Evolutionary conservation across 2,797 vertebrate species (phyloP).

Genomic region (Microctenopoma steveboyesi): DNA sequence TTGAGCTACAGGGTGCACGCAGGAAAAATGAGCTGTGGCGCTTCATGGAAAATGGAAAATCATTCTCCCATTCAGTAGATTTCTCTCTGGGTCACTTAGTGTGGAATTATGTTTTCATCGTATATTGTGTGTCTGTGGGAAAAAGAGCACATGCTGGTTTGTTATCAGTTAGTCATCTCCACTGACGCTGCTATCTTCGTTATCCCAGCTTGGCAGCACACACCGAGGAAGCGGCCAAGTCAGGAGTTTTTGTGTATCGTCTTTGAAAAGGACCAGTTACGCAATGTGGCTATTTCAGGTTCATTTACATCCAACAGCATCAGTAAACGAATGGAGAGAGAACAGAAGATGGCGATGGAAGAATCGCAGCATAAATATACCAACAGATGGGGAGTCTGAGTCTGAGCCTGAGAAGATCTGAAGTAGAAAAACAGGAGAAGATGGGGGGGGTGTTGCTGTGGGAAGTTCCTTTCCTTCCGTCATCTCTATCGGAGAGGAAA

Average conservation of each 20-base stretch:
- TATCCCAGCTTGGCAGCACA: conserved; percentile 48
- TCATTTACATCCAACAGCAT: conserved; percentile 19
- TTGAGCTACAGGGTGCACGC: conserved; percentile 39
- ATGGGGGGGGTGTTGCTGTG: conserved; percentile 29
- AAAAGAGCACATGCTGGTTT: conserved; percentile 30
- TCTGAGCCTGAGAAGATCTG: conserved; percentile 17
- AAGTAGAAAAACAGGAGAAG: conserved; percentile 41
- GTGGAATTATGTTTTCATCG: conserved; percentile 32
- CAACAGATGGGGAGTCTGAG: conserved; percentile 33
- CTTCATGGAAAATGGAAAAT: conserved; percentile 56
- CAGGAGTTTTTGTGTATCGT: conserved; percentile 38
- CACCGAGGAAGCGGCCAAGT: conserved; percentile 30
- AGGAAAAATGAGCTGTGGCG: conserved; percentile 20
- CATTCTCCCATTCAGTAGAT: conserved; percentile 39
- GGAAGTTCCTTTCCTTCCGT: conserved; percentile 36
- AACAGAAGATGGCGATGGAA: conserved; percentile 31
- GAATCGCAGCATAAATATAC: conserved; percentile 20
- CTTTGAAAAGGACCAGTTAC: conserved; percentile 32
- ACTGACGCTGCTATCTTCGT: conserved; percentile 33
- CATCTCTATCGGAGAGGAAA: conserved; percentile 26
- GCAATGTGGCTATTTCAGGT: conserved; percentile 52
- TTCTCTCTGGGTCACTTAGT: conserved; percentile 54
- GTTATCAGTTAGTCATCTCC: conserved; percentile 49
- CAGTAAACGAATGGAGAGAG: conserved; percentile 38
- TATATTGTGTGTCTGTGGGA: conserved; percentile 25